These are phyloP conservation scores for Orius insidiosus DNA, from an alignment of 1,140 invertebrate species.

Conservation along the genomic window DNA sequence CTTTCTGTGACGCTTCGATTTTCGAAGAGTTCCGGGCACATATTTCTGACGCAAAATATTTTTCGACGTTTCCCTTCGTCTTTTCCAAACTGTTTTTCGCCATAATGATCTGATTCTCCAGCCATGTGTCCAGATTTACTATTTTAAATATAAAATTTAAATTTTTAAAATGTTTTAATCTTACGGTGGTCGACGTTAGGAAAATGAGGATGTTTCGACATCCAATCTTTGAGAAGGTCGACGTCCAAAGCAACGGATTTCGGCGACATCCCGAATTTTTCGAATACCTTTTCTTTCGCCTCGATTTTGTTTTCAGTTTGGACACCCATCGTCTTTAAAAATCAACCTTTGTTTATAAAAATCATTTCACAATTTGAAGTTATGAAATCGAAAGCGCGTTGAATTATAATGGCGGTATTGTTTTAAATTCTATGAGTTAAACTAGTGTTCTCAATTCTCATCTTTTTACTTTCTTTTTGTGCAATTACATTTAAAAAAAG, in stretches of 20 bases:
- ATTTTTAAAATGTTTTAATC: slow-evolving; percentile 8
- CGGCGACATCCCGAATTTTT: slow-evolving; percentile 16
- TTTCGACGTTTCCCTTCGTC: slow-evolving; percentile 25
- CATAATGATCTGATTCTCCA: slow-evolving; percentile 40
- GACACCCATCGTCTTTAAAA: neutral
- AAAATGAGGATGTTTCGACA: slow-evolving; percentile 20
- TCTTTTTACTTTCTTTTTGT: too few species aligned
- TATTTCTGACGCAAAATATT: slow-evolving; percentile 22
- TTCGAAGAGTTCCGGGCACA: slow-evolving; percentile 24
- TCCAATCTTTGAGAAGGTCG: slow-evolving; percentile 17
- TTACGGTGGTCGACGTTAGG: slow-evolving; percentile 14
- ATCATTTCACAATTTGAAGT: too few species aligned
- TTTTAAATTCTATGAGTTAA: too few species aligned
- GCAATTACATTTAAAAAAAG: too few species aligned
- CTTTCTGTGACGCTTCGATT: slow-evolving; percentile 21
- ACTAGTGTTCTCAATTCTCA: too few species aligned
- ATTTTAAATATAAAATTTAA: slow-evolving; percentile 3
- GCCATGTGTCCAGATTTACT: slow-evolving; percentile 31
- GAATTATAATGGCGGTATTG: too few species aligned
- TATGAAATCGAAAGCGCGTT: too few species aligned
- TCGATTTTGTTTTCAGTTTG: neutral
- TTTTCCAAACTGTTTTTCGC: slow-evolving; percentile 40
- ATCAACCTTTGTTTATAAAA: too few species aligned
- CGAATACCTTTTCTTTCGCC: slow-evolving; percentile 12
- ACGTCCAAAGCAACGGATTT: slow-evolving; percentile 17